Base-by-base conservation (phyloP, 2,888 invertebrate genomes). In the Drosophila borealis region DNA sequence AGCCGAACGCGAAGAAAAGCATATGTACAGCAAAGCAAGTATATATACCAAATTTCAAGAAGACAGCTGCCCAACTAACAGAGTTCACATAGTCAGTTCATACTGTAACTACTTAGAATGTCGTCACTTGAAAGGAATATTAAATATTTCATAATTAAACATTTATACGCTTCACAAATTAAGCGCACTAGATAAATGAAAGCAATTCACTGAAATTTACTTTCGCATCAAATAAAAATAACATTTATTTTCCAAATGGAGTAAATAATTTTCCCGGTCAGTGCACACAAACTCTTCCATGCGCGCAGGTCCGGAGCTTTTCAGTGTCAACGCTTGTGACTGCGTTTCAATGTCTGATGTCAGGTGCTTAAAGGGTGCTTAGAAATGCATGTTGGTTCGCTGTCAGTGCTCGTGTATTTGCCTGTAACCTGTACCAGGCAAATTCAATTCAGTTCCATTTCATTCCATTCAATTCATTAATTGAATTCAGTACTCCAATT, bases 401-500 rank as follows among this genome's bases (percentile, higher is more conserved):
- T 57, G 51, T 61, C 51, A 46, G 46, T 60, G 42, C 78, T 73
- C 61, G 57, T 80, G 54, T 65, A 61, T 84, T 87, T 71, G 51
- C 62, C 64, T 29, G 48, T 67, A 8, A 29, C 29, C 29, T 29
- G 29, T 54, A 76, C 63, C 68, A 65, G 48, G 69, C 69, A 71
- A 81, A 67, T 81, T 68, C 60, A 59, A 66, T 74, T 61, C 69
- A 74, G 9, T 39, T 39, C 9, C 8, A 14, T 39, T 37, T 68
- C 80, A 77, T 66, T 44, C 51, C 63, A 73, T 64, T 69, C 70
- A 83, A 37, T 66, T 51, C 53, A 53, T 67, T 88, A 81, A 85
- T 72, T 81, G 65, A 73, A 73, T 77, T 71, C 74, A 70, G 53
- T 56, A 53, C 48, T 53, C 33, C 74, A 84, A 84, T 85, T 81